Base-by-base conservation (phyloP, 2,888 invertebrate species). In the Hylaea fasciaria region DNA sequence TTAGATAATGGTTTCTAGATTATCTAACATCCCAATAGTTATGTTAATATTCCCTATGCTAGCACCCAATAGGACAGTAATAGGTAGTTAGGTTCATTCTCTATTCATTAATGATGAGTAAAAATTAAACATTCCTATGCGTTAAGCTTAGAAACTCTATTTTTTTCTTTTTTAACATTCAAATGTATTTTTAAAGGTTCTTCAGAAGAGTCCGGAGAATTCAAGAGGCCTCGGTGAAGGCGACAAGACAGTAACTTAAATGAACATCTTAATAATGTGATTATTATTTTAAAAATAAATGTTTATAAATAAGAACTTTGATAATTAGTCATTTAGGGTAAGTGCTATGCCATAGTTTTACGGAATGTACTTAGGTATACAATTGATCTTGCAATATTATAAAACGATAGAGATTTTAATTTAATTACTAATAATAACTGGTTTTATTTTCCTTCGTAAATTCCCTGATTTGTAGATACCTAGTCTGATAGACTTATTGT, bases 311-410 rank as follows among this genome's bases (percentile, higher is more conserved):
- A 80, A 79, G 78, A 78, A 73, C 75, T 80, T 76, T 73, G 65
- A 80, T 79, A 77, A 84, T 87, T 90, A 91, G 91, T 91, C 91
- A 91, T 85, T 85, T 90, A 89, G 82, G 78, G 62, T 87, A 89
- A 88, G 87, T 66, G 70, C 69, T 80, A 74, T 69, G 76, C 74
- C 76, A 78, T 77, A 81, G 72, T 57, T 66, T 63, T 57, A 72
- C 72, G 71, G 64, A 71, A 73, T 74, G 68, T 73, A 71, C 68
- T 74, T 75, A 74, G 72, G 68, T 73, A 70, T 78, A 81, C 66
- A 66, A 43, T 52, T 52, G 64, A 74, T 67, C 74, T 77, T 76
- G 74, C 78, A 82, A 82, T 83, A 82, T 79, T 79, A 74, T 74
- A 76, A 77, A 74, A 64, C 59, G 70, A 72, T 72, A 75, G 57